A percentile compares a stretch with the other conserved stretches of the same genome.
Conservation (phyloP, 2,888 invertebrate genomes). For the Caenorhabditis sp. region DNA sequence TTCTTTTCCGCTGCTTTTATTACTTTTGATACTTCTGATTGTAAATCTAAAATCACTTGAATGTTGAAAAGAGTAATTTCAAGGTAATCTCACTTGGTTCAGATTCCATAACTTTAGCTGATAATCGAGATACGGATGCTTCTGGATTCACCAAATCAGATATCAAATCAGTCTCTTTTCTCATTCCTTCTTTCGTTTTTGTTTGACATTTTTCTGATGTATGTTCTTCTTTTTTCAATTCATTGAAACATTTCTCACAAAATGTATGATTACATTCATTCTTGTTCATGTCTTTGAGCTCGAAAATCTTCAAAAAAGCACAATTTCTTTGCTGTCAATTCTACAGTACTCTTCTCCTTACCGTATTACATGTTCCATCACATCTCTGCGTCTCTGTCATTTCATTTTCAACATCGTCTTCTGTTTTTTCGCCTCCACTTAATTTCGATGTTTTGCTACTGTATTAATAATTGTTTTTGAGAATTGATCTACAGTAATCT, state of each 20-base stretch:
- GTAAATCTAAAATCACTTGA: background rate
- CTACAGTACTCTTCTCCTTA: background rate
- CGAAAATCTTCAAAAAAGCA: background rate
- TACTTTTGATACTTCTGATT: background rate
- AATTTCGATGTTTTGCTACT: background rate
- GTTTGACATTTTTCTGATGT: background rate
- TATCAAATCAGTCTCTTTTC: background rate
- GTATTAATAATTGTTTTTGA: conserved; percentile 4
- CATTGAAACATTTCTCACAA: background rate
- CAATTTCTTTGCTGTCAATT: background rate
- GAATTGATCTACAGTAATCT: background rate
- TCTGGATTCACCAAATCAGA: background rate
- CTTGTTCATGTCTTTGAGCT: background rate
- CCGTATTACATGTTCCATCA: conserved; percentile 5
- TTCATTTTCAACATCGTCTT: conserved; percentile 10
- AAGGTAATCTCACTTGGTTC: background rate
- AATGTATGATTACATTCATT: background rate
- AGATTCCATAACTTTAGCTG: background rate
- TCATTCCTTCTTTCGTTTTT: background rate
- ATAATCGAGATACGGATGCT: background rate
- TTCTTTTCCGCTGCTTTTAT: background rate
- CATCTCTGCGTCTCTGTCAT: background rate
- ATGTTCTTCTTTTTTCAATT: conserved; percentile 3
- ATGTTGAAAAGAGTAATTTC: background rate
- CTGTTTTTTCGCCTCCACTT: conserved; percentile 5